phyloP scores from a whole-genome alignment of 2,797 vertebrate species.

The Sebastes kiyomatsui region DNA sequence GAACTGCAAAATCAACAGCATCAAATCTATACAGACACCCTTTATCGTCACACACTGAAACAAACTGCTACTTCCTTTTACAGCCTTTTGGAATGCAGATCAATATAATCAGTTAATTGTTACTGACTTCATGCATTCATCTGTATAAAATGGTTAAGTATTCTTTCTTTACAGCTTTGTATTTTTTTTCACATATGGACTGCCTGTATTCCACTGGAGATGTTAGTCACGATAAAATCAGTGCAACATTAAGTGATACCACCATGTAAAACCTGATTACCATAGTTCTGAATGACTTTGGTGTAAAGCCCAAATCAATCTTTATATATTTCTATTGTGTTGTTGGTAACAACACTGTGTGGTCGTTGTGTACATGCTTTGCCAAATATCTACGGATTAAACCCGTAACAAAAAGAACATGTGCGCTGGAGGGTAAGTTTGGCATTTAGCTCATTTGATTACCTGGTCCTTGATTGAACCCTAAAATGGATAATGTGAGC shows the following conservation, averaged over 20 bases:
- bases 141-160: background rate
- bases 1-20: background rate
- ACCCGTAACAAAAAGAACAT: background rate
- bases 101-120: slow-evolving; percentile 16
- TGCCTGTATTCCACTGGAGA: slow-evolving; percentile 14
- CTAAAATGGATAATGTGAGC: slow-evolving; percentile 47
- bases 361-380: background rate
- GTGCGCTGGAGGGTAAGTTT: background rate
- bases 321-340: slow-evolving; percentile 2
- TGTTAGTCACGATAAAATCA: slow-evolving; percentile 26
- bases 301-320: slow-evolving; percentile 25
- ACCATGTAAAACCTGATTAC: slow-evolving; percentile 41
- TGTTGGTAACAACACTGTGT: background rate
- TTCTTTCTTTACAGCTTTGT: background rate
- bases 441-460: slow-evolving; percentile 40
- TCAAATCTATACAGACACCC: background rate
- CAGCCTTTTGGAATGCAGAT: background rate
- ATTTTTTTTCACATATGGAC: background rate
- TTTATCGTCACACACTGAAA: slow-evolving; percentile 1
- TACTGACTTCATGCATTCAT: slow-evolving; percentile 4
- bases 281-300: slow-evolving; percentile 7
- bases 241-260: slow-evolving; percentile 1
- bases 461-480: slow-evolving; percentile 39
- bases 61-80: background rate
- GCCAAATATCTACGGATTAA: background rate